Evolutionary conservation across 2,888 invertebrate species (phyloP), one percentile per base, ranked within the genome.

Genomic region (Xiphydria camelus): DNA sequence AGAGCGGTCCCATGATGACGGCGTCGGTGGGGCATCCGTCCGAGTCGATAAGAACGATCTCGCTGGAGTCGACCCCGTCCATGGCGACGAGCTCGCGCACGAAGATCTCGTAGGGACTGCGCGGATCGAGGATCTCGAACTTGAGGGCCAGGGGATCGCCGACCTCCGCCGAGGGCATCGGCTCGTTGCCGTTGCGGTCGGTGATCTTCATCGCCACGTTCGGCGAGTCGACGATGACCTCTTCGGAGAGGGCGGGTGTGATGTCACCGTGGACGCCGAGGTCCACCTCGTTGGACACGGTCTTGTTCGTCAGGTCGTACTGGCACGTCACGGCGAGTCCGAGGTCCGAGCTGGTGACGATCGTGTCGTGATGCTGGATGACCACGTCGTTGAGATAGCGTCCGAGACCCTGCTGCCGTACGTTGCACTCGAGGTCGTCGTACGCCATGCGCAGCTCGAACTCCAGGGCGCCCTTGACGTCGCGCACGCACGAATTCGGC

Each of bases 181-280:
- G 88, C 59, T 91, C 90, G 64, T 86, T 87, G 47, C 90, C 91
- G 64, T 84, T 88, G 51, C 91, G 83, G 68, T 90, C 89, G 15
- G 91, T 92, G 68, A 91, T 92, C 76, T 88, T 89, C 94, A 95
- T 94, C 23, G 93, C 89, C 47, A 94, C 94, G 78, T 94, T 94
- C 49, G 94, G 94, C 47, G 94, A 94, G 77, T 93, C 94, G 49
- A 95, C 94, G 65, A 91, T 88, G 40, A 91, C 92, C 76, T 93
- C 93, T 76, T 94, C 93, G 47, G 90, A 89, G 49, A 94, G 80
- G 37, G 89, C 89, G 40, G 89, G 89, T 70, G 86, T 84, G 66
- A 93, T 90, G 73, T 94, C 94, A 44, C 92, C 93, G 55, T 88
- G 88, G 42, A 94, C 92, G 55, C 91, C 91, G 55, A 91, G 82